Conservation (phyloP, 2,888 invertebrate species). For the Mactromeris polynyma region DNA sequence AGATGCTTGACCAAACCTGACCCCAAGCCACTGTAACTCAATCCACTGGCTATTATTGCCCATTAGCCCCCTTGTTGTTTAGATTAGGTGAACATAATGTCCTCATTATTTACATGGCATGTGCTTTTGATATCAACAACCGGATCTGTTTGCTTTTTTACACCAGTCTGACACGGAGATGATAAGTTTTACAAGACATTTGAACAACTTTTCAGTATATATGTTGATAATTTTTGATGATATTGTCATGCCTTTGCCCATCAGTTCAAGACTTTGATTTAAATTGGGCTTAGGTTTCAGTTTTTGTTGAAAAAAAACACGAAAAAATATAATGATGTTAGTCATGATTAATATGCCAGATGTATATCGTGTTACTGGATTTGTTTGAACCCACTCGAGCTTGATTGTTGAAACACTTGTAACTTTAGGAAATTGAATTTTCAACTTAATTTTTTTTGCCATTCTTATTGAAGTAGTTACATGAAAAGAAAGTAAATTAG, state of each 20-base stretch:
- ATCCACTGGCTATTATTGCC: slow-evolving; percentile 42
- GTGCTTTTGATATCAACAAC: slow-evolving; percentile 31
- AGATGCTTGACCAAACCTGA: slow-evolving; percentile 51
- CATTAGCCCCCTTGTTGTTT: slow-evolving; percentile 40
- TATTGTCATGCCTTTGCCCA: slow-evolving; percentile 3
- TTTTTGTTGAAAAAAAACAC: background rate
- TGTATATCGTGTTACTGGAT: background rate
- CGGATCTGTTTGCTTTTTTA: slow-evolving; percentile 24
- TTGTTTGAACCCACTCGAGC: background rate
- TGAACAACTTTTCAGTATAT: background rate
- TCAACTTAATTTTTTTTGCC: background rate
- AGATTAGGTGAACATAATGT: slow-evolving; percentile 30
- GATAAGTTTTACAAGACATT: slow-evolving; percentile 13
- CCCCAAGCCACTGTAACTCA: slow-evolving; percentile 29
- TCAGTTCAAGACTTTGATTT: background rate
- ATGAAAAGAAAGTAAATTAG: background rate
- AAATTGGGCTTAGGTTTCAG: background rate
- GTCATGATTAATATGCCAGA: slow-evolving; percentile 5
- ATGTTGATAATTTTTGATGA: slow-evolving; percentile 20
- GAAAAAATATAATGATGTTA: background rate
- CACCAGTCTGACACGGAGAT: slow-evolving; percentile 2
- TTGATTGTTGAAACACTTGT: background rate
- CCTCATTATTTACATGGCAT: slow-evolving; percentile 36
- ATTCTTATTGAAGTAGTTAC: background rate
- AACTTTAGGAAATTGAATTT: slow-evolving; percentile 6